Base-by-base conservation (phyloP, 1,140 invertebrate genomes). In the Stegodyphus mimosarum region DNA sequence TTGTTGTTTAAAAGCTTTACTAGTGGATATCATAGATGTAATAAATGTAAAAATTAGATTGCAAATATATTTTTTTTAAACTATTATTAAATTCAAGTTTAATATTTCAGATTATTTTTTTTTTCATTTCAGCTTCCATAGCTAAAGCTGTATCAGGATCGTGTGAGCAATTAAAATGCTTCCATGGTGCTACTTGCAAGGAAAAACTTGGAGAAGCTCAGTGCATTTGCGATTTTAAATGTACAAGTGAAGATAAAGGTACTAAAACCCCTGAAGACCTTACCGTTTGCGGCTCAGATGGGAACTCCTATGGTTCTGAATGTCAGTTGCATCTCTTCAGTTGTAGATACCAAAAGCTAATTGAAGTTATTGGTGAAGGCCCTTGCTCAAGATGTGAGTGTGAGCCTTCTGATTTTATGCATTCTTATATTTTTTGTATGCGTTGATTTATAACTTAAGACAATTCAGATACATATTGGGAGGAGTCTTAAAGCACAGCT, bases 161-260 rank as follows among this genome's bases (percentile, higher is more conserved):
- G 60, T 96, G 95, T 90, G 92, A 92, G 83, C 94, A 96, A 70
- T 89, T 96, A 83, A 93, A 93, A 13, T 97, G 96, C 89, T 94
- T 95, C 89, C 96, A 95, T 89, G 95, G 95, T 1, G 95, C 95
- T 1, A 93, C 93, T 50, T 97, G 96, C 90, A 93, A 94, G 71
- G 94, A 96, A 88, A 85, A 93, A 92, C 33, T 78, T 6, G 64
- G 94, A 93, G 13, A 92, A 93, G 72, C 96, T 94, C 90, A 93
- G 94, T 88, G 91, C 87, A 81, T 88, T 60, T 92, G 91, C 86
- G 88, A 90, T 51, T 73, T 88, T 71, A 88, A 83, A 71, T 92
- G 90, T 77, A 81, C 87, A 51, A 85, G 86, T 52, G 87, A 89
- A 69, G 85, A 88, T 6, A 67, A 72, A 17, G 63, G 33, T n/a